Conservation (phyloP, 2,888 invertebrate genomes). For the Cephus spinipes region DNA sequence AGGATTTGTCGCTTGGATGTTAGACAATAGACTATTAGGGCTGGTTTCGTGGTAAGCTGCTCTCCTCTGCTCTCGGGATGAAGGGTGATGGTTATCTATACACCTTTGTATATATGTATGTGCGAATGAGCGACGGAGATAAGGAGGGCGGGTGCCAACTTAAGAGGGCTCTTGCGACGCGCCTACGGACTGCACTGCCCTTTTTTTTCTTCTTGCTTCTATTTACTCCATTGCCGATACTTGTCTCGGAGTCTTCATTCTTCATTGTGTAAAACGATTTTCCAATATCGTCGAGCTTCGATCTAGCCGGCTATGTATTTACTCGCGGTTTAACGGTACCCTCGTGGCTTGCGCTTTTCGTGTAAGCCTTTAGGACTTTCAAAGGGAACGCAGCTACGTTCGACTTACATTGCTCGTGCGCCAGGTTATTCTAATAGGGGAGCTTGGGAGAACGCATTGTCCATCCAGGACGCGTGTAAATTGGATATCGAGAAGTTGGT, state of each 20-base stretch:
- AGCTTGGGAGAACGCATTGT: neutral
- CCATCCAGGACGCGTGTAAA: neutral
- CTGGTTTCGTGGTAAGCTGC: conserved; percentile 58
- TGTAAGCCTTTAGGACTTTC: neutral
- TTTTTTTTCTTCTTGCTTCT: neutral
- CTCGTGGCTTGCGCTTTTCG: neutral
- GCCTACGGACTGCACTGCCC: neutral
- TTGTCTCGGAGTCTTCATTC: neutral
- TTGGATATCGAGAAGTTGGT: neutral
- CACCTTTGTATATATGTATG: neutral
- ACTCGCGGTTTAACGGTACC: neutral
- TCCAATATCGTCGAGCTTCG: neutral
- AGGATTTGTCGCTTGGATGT: conserved; percentile 51
- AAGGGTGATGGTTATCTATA: neutral
- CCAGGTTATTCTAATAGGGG: neutral
- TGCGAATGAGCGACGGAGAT: neutral
- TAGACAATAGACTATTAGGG: conserved; percentile 64
- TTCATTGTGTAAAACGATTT: neutral
- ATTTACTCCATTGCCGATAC: conserved; percentile 1
- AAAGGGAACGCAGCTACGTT: neutral
- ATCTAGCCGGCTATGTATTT: neutral
- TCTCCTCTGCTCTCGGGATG: conserved; percentile 26
- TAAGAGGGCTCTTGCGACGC: conserved; percentile 4
- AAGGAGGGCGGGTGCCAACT: neutral
- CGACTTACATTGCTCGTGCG: neutral